These are phyloP conservation scores for Tholera decimalis DNA, from an alignment of 2,888 invertebrate genomes.

Conservation along the genomic window DNA sequence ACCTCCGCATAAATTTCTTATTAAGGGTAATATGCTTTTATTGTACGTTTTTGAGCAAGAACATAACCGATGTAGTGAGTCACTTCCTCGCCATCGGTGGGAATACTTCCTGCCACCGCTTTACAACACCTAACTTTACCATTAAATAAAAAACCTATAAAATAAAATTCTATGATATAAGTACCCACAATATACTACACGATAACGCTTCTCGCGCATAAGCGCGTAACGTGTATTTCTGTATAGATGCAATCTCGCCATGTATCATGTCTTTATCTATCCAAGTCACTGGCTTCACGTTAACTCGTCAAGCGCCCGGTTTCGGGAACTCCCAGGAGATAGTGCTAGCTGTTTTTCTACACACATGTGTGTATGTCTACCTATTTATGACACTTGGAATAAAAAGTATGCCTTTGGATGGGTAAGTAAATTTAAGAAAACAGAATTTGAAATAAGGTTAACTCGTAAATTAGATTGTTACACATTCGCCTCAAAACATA, in stretches of 20 bases:
- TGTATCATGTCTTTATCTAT: slow-evolving; percentile 62
- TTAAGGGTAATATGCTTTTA: too few species aligned
- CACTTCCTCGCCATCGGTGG: too few species aligned
- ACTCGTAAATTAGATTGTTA: too few species aligned
- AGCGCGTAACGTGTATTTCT: slow-evolving; percentile 54
- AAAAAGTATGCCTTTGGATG: not conserved
- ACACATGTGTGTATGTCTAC: slow-evolving; percentile 17
- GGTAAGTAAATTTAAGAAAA: not conserved
- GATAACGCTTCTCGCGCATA: slow-evolving; percentile 46
- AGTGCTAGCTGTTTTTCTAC: slow-evolving; percentile 17
- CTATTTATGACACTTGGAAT: not conserved
- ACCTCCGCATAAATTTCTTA: too few species aligned
- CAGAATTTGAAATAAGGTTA: too few species aligned
- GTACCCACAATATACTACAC: slow-evolving; percentile 22
- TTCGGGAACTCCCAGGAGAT: slow-evolving; percentile 18
- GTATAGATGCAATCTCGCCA: slow-evolving; percentile 55
- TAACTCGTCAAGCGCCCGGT: slow-evolving; percentile 43
- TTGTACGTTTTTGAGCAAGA: too few species aligned
- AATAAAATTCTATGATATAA: slow-evolving; percentile 2
- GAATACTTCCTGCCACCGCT: too few species aligned
- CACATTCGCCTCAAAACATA: too few species aligned
- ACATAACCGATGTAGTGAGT: too few species aligned
- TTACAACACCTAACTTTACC: not conserved
- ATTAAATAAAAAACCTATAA: not conserved
- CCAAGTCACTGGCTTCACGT: slow-evolving; percentile 58